Evolutionary conservation across 2,113 vertebrate species (phyloP), one percentile per base, ranked within the genome.

Genomic region (Dipodomys stephensi): DNA sequence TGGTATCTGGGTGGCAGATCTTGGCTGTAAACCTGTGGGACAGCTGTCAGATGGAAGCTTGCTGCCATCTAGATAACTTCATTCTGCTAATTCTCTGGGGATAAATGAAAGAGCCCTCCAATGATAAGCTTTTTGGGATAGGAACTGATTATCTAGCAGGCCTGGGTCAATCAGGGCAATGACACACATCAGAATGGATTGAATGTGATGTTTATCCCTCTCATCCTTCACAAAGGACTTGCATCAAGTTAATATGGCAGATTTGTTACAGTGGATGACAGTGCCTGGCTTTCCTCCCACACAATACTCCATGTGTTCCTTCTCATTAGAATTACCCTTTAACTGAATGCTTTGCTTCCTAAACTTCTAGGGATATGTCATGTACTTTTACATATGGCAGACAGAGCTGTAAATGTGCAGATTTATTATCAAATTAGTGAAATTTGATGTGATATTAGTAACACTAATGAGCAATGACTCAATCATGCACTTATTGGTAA

Each of bases 281-380:
- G 49, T 16, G 22, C 16, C 85, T 83, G 46, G 35, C 20, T 93
- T 76, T 69, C 69, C 91, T 95, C 78, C 69, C 67, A 72, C 46
- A 6, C 25, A 49, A 28, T 30, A n/a, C 12, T 39, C 39, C 32
- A n/a, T 65, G 88, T 68, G 72, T 87, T 92, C 90, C 72, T 93
- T 80, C 57, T 93, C 76, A 94, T 87, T 95, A 94, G 80, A 96
- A 74, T 92, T 90, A 62, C 35, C 49, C 60, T 83, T 77, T 92
- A 64, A 91, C 27, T 46, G 62, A 77, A 87, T 20, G 1, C 12
- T 94, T 89, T 79, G 57, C 71, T 64, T 89, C 87, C 72, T 57
- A 83, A 64, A 72, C 60, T 89, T 84, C 71, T 69, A 60, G 23
- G 28, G 68, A 7, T 65, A 68, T 27, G 20, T 15, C 85, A 62